A percentile compares a stretch with the other conserved stretches of the same genome.
Evolutionary conservation across 2,797 vertebrate species (phyloP).

Genomic region (Poeciliopsis turneri): DNA sequence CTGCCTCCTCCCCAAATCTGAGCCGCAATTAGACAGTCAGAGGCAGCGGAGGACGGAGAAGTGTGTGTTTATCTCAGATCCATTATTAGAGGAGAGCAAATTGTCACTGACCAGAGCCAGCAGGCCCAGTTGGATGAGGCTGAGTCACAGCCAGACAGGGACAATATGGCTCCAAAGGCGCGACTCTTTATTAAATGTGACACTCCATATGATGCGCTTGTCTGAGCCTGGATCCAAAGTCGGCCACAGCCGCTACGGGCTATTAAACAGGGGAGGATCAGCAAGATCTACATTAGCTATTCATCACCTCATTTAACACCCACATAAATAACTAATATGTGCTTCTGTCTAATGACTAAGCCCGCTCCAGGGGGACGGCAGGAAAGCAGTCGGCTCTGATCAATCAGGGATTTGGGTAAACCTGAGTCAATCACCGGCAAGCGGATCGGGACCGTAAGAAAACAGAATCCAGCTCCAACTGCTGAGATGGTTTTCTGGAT

Average conservation of each 20-base stretch:
- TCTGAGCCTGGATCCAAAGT: constrained; percentile 49
- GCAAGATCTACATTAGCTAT: constrained; percentile 64
- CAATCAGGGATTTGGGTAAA: constrained; percentile 61
- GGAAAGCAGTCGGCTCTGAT: constrained; percentile 38
- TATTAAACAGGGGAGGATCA: constrained; percentile 52
- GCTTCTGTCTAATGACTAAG: constrained; percentile 66
- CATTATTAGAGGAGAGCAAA: constrained; percentile 35
- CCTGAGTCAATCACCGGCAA: constrained; percentile 46
- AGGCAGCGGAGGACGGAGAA: constrained; percentile 9
- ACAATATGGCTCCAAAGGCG: constrained; percentile 54
- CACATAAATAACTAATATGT: constrained; percentile 75
- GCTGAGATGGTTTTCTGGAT: constrained; percentile 14
- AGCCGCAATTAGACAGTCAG: constrained; percentile 40
- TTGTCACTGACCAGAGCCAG: constrained; percentile 52
- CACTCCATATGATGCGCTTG: constrained; percentile 51
- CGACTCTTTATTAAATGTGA: constrained; percentile 66
- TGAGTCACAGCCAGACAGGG: constrained; percentile 66
- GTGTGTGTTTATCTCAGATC: constrained; percentile 32
- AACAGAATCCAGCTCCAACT: constrained; percentile 30
- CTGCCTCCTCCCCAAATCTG: constrained; percentile 37
- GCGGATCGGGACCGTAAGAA: constrained; percentile 36
- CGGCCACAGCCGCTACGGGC: constrained; percentile 31
- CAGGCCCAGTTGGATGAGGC: constrained; percentile 39
- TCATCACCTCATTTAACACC: constrained; percentile 60
- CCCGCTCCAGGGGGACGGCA: constrained; percentile 29